Evolutionary conservation across 2,888 invertebrate species (phyloP).

Genomic region (Junonia oenone): DNA sequence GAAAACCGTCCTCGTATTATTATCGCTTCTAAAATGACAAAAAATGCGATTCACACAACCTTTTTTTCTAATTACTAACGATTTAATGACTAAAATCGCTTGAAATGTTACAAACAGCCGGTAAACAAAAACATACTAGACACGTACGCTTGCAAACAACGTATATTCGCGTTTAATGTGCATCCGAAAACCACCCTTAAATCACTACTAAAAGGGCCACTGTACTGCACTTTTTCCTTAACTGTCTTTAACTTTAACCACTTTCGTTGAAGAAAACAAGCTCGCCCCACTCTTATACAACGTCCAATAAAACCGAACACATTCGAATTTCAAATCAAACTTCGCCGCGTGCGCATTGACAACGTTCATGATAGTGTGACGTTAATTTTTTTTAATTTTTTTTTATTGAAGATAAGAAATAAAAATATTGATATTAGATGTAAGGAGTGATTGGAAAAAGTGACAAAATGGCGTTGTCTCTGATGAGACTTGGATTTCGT

Average conservation of each 20-base stretch:
- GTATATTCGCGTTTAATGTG: neutral
- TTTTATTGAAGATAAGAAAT: neutral
- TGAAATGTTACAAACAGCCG: conserved; percentile 8
- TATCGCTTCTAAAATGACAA: conserved; percentile 22
- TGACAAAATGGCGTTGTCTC: conserved; percentile 66
- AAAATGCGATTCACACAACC: conserved; percentile 3
- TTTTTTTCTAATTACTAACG: neutral
- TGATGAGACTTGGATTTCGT: conserved; percentile 62
- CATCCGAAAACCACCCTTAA: conserved; percentile 8
- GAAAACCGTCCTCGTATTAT: conserved; percentile 32
- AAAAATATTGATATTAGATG: conserved; percentile 23
- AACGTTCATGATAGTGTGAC: neutral
- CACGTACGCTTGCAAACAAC: conserved; percentile 4
- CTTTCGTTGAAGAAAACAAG: conserved; percentile 39
- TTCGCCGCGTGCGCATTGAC: conserved; percentile 30
- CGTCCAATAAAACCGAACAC: conserved; percentile 55
- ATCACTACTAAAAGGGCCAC: neutral
- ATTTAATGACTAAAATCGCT: conserved; percentile 7
- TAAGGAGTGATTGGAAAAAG: conserved; percentile 27
- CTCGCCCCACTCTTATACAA: conserved; percentile 40
- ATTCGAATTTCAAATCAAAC: conserved; percentile 49
- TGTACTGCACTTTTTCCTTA: conserved; percentile 5
- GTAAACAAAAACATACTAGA: conserved; percentile 31
- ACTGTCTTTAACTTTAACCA: conserved; percentile 2
- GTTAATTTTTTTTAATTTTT: neutral